Evolutionary conservation across 2,797 vertebrate genomes (phyloP).

Genomic region (Steatocranus sp.): DNA sequence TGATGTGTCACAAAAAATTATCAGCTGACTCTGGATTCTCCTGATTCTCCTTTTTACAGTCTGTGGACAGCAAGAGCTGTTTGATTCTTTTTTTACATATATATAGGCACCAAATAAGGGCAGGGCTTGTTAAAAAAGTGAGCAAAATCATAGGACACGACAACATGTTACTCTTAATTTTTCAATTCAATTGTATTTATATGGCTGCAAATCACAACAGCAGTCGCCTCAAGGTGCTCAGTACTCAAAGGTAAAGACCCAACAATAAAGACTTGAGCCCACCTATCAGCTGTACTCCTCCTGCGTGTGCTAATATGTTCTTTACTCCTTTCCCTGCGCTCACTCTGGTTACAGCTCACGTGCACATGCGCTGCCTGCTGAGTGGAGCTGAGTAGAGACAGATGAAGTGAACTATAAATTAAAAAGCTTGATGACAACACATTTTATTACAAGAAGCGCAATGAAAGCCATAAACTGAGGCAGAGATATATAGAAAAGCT

Average conservation of each 20-base stretch:
- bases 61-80: neutral
- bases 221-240: neutral
- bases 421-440: neutral
- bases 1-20: neutral
- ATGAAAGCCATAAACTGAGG: accelerated
- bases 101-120: neutral
- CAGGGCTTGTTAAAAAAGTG: neutral
- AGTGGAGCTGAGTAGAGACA: neutral
- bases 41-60: neutral
- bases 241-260: neutral
- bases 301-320: neutral
- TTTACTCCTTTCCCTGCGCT: neutral
- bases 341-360: accelerated
- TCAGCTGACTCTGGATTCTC: neutral
- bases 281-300: neutral
- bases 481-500: neutral
- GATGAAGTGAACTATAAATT: neutral
- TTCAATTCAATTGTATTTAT: neutral
- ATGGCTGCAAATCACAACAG: accelerated
- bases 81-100: neutral
- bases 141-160: neutral
- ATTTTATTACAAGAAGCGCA: neutral
- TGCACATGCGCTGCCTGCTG: neutral
- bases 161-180: accelerated
- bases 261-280: neutral